These are phyloP conservation scores for Gerris buenoi DNA, from an alignment of 1,140 invertebrate species.

Conservation along the genomic window DNA sequence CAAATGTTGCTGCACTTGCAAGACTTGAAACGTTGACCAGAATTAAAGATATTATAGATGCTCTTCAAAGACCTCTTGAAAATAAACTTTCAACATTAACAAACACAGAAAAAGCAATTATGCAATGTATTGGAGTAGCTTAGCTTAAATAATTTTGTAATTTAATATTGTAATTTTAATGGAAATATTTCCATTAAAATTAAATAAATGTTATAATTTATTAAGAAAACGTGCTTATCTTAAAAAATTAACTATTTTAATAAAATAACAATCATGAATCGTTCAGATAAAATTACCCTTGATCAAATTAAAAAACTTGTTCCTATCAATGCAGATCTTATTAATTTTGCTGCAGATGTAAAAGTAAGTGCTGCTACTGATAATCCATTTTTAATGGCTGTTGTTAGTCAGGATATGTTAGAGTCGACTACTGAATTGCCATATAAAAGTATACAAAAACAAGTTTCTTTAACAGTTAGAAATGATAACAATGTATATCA, in stretches of 20 bases:
- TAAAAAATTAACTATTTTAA: not conserved
- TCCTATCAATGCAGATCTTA: not conserved
- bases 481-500: not conserved
- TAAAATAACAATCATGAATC: not conserved
- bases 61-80: not conserved
- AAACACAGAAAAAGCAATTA: not conserved
- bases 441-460: not conserved
- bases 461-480: not conserved
- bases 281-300: not conserved
- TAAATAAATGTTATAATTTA: not conserved
- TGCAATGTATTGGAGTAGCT: not conserved
- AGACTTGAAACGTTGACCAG: not conserved
- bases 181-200: not conserved
- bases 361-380: not conserved
- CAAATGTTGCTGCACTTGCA: not conserved
- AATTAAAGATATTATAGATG: not conserved
- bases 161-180: not conserved
- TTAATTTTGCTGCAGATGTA: not conserved
- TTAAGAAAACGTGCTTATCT: not conserved
- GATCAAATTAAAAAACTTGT: not conserved
- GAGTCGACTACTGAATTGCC: not conserved
- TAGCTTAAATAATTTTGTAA: not conserved
- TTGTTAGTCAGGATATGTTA: not conserved
- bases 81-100: not conserved
- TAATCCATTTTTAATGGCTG: not conserved